Conservation (phyloP, 2,113 vertebrate genomes). For the Carettochelys insculpta region DNA sequence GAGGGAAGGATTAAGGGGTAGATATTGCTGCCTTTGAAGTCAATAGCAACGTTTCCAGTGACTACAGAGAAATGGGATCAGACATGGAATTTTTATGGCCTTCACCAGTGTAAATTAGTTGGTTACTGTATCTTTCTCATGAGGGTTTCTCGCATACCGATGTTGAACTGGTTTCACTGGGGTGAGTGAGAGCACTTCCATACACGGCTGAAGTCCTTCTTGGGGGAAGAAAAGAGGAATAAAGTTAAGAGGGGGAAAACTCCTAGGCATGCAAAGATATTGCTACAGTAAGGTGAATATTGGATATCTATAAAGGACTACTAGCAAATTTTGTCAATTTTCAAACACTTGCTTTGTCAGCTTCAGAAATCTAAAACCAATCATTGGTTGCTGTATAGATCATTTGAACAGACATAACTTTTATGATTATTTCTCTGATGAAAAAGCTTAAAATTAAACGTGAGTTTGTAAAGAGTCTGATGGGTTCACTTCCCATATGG, state of each 20-base stretch:
- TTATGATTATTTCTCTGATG: slow-evolving; percentile 22
- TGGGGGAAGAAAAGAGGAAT: not conserved
- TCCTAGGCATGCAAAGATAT: slow-evolving; percentile 5
- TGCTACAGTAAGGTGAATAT: slow-evolving; percentile 62
- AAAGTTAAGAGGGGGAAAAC: not conserved
- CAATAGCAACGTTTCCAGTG: not conserved
- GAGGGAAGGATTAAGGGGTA: slow-evolving; percentile 33
- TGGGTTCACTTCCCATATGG: not conserved
- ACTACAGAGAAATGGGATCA: not conserved
- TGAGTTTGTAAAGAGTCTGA: slow-evolving; percentile 24
- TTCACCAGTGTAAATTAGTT: slow-evolving; percentile 1
- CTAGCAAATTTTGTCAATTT: slow-evolving; percentile 67
- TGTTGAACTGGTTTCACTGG: not conserved
- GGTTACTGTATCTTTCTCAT: not conserved
- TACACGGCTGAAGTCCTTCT: not conserved
- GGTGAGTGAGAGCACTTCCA: not conserved
- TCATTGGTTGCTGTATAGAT: slow-evolving; percentile 60
- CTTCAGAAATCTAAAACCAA: slow-evolving; percentile 73
- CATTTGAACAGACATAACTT: slow-evolving; percentile 47
- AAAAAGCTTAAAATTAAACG: slow-evolving; percentile 45
- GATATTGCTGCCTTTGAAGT: not conserved
- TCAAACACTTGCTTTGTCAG: slow-evolving; percentile 67
- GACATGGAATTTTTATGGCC: not conserved
- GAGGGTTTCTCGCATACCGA: not conserved
- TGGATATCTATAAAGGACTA: slow-evolving; percentile 65